Base-by-base conservation (phyloP, 2,797 vertebrate genomes). In the Melanotaenia nigrans region DNA sequence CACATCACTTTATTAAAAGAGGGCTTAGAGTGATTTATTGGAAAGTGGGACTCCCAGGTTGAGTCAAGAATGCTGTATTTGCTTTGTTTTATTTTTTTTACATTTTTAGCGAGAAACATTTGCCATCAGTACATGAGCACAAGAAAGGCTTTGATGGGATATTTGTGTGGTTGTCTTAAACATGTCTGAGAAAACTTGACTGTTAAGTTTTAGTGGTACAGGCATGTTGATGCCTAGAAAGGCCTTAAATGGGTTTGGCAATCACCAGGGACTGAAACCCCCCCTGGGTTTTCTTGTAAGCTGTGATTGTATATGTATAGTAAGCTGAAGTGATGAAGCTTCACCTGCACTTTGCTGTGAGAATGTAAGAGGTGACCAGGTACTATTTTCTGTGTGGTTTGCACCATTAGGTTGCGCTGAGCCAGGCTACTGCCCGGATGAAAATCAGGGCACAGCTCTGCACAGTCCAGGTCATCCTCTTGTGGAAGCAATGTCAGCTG, bases 301-400 rank as follows among this genome's bases (percentile, higher is more conserved):
- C 91, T 94, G 92, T 93, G 93, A 95, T 94, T 94, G 92, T 94
- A 92, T 86, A 89, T 92, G 88, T 93, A 89, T 87, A 85, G 88
- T 81, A 89, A 94, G 93, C 86, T 90, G 78, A 87, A 87, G 78
- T 68, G 85, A 71, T 81, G 82, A 87, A 76, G 86, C 91, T 92
- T 92, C 84, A 90, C 84, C 89, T 93, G 93, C 93, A 95, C 93
- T 94, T 95, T 95, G 88, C 85, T 89, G 88, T 91, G 85, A 90
- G 91, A 90, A 91, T 92, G 88, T 90, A 79, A 84, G 82, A 82
- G 83, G 73, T 74, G 86, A 81, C 72, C 75, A 75, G 89, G 86
- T 87, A 83, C 87, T 87, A 66, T 86, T 88, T 82, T 73, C 65
- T 78, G 71, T 78, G 74, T 73, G 84, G 79, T 75, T 74, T 74